phyloP scores from a whole-genome alignment of 2,888 invertebrate genomes.

The Hymenopus coronatus region DNA sequence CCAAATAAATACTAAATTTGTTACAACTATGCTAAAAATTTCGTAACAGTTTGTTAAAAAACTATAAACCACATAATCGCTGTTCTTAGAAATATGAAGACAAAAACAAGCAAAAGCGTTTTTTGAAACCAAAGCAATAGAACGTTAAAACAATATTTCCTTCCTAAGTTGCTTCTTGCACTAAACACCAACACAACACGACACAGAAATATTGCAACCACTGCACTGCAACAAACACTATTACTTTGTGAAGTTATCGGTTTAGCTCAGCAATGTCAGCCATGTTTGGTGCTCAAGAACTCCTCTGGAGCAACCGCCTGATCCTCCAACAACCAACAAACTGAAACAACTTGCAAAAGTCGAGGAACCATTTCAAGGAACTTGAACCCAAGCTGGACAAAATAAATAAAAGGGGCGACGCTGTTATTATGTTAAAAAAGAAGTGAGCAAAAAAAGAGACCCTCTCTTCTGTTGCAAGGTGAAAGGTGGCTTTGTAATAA shows the following conservation, averaged over 20 bases:
- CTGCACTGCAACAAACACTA: not conserved
- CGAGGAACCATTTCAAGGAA: not conserved
- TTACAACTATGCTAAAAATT: too few relatives aligned
- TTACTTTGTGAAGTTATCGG: not conserved
- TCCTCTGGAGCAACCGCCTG: not conserved
- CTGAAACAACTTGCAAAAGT: not conserved
- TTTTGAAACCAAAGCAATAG: too few relatives aligned
- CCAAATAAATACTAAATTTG: too few relatives aligned
- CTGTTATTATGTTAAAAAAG: conserved; percentile 15
- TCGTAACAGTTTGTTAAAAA: too few relatives aligned
- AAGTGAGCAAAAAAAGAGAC: not conserved
- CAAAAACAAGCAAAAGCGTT: too few relatives aligned
- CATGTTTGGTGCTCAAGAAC: not conserved
- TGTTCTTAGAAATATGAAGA: too few relatives aligned
- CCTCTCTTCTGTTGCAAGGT: not conserved
- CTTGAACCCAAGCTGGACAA: conserved; percentile 4
- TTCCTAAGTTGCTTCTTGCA: too few relatives aligned
- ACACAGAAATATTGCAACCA: not conserved
- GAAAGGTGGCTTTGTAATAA: conserved; percentile 13
- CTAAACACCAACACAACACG: not conserved
- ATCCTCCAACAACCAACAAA: not conserved
- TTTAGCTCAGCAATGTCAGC: not conserved
- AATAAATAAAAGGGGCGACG: conserved; percentile 10
- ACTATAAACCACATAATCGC: too few relatives aligned
- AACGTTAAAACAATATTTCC: too few relatives aligned